Conservation (phyloP, 2,113 vertebrate genomes). For the Lagenorhynchus albirostris region DNA sequence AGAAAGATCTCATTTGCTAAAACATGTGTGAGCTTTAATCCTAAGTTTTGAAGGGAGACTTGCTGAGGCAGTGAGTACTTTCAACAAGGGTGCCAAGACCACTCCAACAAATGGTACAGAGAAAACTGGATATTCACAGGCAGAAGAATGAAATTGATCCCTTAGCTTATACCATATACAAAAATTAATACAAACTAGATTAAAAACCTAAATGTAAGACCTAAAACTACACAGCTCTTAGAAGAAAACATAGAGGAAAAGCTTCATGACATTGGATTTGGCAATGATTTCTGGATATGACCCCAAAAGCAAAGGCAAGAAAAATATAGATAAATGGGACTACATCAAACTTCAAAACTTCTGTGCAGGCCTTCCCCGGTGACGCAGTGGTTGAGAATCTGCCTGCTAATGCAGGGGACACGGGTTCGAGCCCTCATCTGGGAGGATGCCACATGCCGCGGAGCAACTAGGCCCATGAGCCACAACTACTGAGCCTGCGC, state of each 20-base stretch:
- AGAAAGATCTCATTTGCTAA: not conserved
- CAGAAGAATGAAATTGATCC: not conserved
- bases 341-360: not conserved
- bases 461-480: too few species aligned
- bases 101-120: not conserved
- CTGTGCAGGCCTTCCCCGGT: not conserved
- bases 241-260: too few species aligned
- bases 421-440: too few species aligned
- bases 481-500: too few species aligned
- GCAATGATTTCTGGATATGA: not conserved
- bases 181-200: too few species aligned
- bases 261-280: not conserved
- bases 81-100: not conserved
- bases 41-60: not conserved
- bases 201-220: too few species aligned
- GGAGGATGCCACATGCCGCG: too few species aligned
- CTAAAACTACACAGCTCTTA: too few species aligned
- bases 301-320: not conserved
- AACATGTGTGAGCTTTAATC: not conserved
- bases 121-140: not conserved
- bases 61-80: not conserved
- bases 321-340: not conserved
- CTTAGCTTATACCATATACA: not conserved
- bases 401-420: too few species aligned
- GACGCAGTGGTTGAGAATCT: too few species aligned